Base-by-base conservation (phyloP, 2,888 invertebrate species). In the Colostygia pectinataria region DNA sequence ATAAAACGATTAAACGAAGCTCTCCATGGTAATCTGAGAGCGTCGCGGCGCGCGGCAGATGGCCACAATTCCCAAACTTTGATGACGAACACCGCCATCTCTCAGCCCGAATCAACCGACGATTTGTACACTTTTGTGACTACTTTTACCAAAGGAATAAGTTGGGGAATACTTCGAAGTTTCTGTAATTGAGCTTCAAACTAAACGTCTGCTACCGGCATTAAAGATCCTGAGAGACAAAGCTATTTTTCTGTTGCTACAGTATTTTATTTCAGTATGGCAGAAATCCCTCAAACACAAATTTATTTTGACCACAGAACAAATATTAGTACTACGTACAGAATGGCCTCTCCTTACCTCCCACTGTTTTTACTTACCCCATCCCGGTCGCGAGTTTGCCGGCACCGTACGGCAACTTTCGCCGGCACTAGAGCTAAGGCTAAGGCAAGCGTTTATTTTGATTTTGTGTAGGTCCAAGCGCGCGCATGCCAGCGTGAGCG, bases 1-100 rank as follows among this genome's bases (percentile, higher is more conserved):
- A 88, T 89, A 88, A 88, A 89, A 89, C 89, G 89, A 90, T 90
- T 90, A 88, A 89, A 87, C 79, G 82, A 86, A 87, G 82, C 87
- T 84, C 82, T 76, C 79, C 71, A 73, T 77, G 83, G 87, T 89
- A 89, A 90, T 90, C 89, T 82, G 88, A 63, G 83, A 84, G 82
- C 81, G 81, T 74, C 77, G 83, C 75, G 76, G 75, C 69, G 79
- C 72, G 84, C 86, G 75, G 79, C 88, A 88, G 87, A 87, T 89
- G 89, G 80, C 80, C 83, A 80, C 89, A 83, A 88, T 87, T 80
- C 83, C 77, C 80, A 76, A 89, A 89, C 80, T 89, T 89, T 83
- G 84, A 85, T 88, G 85, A 84, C 86, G 83, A 77, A 78, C 80
- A 77, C 72, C 71, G 78, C 71, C 74, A 77, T 76, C 74, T 70